These are phyloP conservation scores for Prionailurus viverrinus DNA, from an alignment of 2,113 vertebrate genomes.

Conservation along the genomic window DNA sequence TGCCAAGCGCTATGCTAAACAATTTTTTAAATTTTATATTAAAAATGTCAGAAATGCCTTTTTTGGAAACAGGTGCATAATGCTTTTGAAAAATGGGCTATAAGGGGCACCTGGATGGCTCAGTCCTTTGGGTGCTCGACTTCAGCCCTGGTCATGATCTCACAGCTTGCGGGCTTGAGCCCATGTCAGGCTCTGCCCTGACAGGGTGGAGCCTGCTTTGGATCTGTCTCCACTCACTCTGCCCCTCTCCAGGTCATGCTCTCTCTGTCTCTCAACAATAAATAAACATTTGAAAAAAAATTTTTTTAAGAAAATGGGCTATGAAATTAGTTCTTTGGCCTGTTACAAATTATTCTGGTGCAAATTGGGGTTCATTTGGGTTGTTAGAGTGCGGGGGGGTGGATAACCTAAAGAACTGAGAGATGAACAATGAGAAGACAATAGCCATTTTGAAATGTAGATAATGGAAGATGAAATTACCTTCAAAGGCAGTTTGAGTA, in stretches of 20 bases:
- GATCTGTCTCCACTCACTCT: no score
- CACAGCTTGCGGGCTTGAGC: no score
- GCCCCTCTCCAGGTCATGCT: no score
- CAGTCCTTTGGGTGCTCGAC: no score
- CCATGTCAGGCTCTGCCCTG: no score
- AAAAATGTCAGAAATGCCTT: background rate
- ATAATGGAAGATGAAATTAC: slow-evolving; percentile 25
- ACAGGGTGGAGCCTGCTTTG: no score
- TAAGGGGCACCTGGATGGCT: no score
- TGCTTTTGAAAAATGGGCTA: background rate
- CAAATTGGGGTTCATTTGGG: background rate
- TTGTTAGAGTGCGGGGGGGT: background rate
- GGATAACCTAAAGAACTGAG: background rate
- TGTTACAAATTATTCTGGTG: background rate
- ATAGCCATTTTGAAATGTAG: background rate
- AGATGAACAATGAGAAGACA: background rate
- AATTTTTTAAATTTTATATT: background rate
- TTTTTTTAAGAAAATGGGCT: background rate
- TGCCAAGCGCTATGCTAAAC: background rate
- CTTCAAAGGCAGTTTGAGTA: background rate
- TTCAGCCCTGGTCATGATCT: no score
- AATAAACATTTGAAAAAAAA: no score
- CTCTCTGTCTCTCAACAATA: no score
- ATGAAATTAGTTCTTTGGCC: background rate
- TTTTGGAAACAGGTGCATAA: background rate